Evolutionary conservation across 1,140 invertebrate genomes (phyloP).

Genomic region (Pseudoatta argentina): DNA sequence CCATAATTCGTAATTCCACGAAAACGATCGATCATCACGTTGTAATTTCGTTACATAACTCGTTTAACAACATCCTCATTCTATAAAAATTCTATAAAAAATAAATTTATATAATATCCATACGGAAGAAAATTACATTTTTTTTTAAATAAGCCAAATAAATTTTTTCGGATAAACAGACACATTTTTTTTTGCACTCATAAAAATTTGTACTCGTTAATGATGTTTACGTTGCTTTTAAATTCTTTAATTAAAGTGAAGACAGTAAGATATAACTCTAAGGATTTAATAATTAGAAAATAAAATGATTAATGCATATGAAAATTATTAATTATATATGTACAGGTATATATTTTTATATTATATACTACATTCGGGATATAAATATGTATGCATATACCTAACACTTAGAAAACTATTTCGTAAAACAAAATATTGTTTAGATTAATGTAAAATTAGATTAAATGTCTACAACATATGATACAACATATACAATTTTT

Average conservation of each 20-base stretch:
- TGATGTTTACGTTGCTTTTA: background rate
- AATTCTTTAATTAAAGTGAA: slow-evolving; percentile 14
- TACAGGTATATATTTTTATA: background rate
- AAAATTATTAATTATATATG: background rate
- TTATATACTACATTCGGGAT: background rate
- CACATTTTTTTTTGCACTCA: background rate
- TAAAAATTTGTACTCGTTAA: background rate
- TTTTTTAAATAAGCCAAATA: background rate
- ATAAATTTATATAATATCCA: background rate
- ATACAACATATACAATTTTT: slow-evolving; percentile 43
- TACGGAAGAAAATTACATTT: background rate
- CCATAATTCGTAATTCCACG: background rate
- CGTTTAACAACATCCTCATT: background rate
- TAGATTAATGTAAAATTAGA: background rate
- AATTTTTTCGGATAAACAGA: background rate
- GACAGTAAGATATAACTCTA: background rate
- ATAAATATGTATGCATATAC: background rate
- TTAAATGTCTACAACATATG: background rate
- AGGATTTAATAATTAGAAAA: background rate
- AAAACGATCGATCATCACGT: background rate
- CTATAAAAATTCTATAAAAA: background rate
- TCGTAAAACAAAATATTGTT: background rate
- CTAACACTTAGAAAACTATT: background rate
- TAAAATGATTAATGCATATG: background rate
- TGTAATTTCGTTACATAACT: background rate